Base-by-base conservation (phyloP, 2,888 invertebrate genomes). In the Nomada goodeniana region DNA sequence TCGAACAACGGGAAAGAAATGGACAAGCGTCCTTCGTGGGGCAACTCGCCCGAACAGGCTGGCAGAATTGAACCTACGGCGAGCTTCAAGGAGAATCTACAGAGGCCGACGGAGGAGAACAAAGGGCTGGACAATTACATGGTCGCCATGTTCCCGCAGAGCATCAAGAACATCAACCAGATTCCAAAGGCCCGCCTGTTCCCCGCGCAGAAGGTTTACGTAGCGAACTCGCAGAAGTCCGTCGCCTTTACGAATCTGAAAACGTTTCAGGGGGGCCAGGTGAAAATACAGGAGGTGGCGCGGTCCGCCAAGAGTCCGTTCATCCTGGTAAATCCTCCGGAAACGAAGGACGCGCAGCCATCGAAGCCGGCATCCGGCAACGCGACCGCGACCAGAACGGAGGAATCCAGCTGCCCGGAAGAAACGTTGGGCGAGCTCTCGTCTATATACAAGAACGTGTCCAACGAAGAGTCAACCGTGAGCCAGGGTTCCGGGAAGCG, bases 361-460 rank as follows among this genome's bases (percentile, higher is more conserved):
- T 57, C 61, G 2, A 81, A 83, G 15, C 20, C 76, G 0, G 23
- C 47, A 0, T 15, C 79, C 1, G 74, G 61, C 3, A 79, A 84
- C 20, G 29, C 65, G 2, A 88, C 83, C 13, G 53, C 84, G 5
- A 76, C 55, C 1, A 90, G 86, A 55, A 61, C 87, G 13, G 87
- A 90, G 5, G 88, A 91, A 26, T 68, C 71, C 0, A 63, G 87
- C 2, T 76, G 87, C 52, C 86, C 78, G 47, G 89, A 92, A 52
- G 90, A 92, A n/a, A 80, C 87, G 5, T 72, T 89, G 13, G 86
- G 87, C 74, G 89, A 90, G 44, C 82, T 90, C 71, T 89, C 91
- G 0, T 91, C 91, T 0, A 86, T 90, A 18, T 92, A 89, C 70
- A 90, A 86, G 5, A 90, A 88, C 2, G 20, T 85, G 3, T 82